Evolutionary conservation across 2,888 invertebrate species (phyloP), one percentile per base, ranked within the genome.

Genomic region (Phymatocera aterrima): DNA sequence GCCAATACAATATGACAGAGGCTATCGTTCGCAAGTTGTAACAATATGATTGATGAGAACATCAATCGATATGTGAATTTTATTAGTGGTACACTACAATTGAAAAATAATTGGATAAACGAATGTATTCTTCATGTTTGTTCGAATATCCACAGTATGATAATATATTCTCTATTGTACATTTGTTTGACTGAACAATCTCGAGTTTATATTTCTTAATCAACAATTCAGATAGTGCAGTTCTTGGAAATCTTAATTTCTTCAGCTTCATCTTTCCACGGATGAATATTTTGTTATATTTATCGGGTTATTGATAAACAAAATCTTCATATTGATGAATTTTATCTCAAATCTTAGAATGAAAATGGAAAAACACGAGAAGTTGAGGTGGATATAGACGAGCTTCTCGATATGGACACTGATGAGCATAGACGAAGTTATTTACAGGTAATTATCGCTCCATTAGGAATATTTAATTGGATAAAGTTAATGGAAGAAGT

Each of bases 341-440:
- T 12, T 51, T 51, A 48, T 72, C 18, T 75, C 28, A 75, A 8
- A 81, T 87, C 87, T 15, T 90, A 92, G 93, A 93, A 92, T 85
- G 93, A 93, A 78, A 92, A 91, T 87, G 92, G 91, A 83, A 92
- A 92, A 87, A 91, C 91, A 84, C 93, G 93, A 85, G 95, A 95
- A 92, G 97, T 98, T 84, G 97, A 98, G 91, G 96, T 98, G 86
- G 98, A 98, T 91, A 95, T 98, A 89, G 98, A 98, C 92, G 98
- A 98, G 93, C 93, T 98, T 84, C 93, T 98, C 85, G 98, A 98
- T 92, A 96, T 98, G 95, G 98, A 98, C 91, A 95, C 95, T 88
- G 98, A 98, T 89, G 95, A 95, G 84, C 94, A 95, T 87, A 94
- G 97, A 91, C 94, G 96, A 91, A 93, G 93, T 90, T 96, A 96